Evolutionary conservation across 2,113 vertebrate genomes (phyloP).

Genomic region (Pangasianodon gigas): DNA sequence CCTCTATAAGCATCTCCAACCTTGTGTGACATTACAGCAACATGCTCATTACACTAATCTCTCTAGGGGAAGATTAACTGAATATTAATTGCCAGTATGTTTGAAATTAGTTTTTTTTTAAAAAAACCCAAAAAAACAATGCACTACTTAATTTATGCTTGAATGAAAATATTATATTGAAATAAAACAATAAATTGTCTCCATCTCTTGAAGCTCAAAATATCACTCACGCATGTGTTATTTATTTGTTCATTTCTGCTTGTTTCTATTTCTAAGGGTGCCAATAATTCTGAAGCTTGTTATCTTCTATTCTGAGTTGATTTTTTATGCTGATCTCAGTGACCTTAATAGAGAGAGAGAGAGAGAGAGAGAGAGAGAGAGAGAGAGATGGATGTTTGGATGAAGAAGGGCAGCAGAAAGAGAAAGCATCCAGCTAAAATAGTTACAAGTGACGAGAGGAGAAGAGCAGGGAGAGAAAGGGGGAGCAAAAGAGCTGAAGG

Average conservation of each 20-base stretch:
- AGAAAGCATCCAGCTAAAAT: background rate
- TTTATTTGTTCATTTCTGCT: background rate
- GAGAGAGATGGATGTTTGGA: background rate
- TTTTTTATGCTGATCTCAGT: background rate
- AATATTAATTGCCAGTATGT: background rate
- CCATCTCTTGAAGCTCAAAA: background rate
- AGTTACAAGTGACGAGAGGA: background rate
- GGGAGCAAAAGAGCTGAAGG: slow-evolving; percentile 25
- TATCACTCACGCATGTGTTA: background rate
- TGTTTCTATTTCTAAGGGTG: background rate
- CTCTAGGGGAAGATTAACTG: background rate
- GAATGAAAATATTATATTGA: background rate
- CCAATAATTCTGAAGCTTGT: background rate
- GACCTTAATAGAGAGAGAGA: background rate
- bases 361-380: too few relatives aligned
- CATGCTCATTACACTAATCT: background rate
- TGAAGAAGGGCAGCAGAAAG: background rate
- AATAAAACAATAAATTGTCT: background rate
- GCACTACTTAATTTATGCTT: background rate
- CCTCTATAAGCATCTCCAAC: background rate
- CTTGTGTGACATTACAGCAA: background rate
- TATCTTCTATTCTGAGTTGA: background rate
- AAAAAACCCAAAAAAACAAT: background rate
- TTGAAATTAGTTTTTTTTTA: background rate
- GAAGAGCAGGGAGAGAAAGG: slow-evolving; percentile 33